Percentiles rank a stretch among this genome's conserved stretches.
phyloP scores from a whole-genome alignment of 2,113 vertebrate genomes.

The Myanophis thanlyinensis region DNA sequence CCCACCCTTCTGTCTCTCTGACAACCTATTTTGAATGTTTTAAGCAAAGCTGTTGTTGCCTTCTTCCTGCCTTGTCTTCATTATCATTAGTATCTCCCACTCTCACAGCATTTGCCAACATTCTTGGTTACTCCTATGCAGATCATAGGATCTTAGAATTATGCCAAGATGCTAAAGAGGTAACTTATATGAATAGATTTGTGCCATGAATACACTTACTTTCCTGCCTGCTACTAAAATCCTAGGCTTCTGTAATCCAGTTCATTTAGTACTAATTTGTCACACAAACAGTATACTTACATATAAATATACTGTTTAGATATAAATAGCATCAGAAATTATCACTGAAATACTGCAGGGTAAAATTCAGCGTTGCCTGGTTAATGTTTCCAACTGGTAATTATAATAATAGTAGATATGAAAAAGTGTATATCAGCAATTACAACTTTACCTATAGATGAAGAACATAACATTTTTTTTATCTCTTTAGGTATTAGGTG shows the following conservation, averaged over 20 bases:
- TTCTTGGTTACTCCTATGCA: conserved; percentile 16
- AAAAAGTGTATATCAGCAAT: neutral
- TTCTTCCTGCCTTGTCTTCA: neutral
- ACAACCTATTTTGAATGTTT: neutral
- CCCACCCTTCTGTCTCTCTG: neutral
- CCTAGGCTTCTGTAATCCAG: neutral
- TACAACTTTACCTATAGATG: neutral
- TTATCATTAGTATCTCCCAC: neutral
- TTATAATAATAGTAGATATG: neutral
- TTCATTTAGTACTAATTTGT: neutral
- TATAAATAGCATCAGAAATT: neutral
- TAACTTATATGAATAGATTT: too few relatives aligned
- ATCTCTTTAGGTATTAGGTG: neutral
- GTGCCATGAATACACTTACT: neutral
- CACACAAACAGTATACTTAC: neutral
- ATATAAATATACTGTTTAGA: neutral
- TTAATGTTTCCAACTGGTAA: neutral
- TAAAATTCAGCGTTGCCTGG: neutral
- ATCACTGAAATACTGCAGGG: neutral
- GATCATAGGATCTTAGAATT: neutral
- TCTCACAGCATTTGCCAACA: neutral
- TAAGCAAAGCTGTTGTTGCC: neutral
- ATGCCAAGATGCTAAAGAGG: neutral
- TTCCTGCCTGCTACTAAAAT: neutral
- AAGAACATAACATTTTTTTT: neutral